Base-by-base conservation (phyloP, 2,888 invertebrate species). In the Lymantria dispar region DNA sequence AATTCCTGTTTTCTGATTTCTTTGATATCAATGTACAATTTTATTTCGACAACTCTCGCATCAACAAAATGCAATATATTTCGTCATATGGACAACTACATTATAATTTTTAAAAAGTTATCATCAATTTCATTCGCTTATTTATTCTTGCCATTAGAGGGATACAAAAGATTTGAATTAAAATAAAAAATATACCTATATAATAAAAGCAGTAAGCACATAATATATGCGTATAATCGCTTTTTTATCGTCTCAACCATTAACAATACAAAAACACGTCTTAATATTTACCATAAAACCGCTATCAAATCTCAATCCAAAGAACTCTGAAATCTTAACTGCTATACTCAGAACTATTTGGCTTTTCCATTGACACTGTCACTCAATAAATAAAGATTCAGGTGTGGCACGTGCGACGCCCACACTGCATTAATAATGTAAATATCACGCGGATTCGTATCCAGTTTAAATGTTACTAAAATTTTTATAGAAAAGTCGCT, bases 361-460 rank as follows among this genome's bases (percentile, higher is more conserved):
- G 68, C 61, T 73, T 73, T 72, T 67, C 72, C 74, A 74, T 73
- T 72, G 68, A 70, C 70, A 67, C 70, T 70, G 66, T 64, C 69
- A 68, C 64, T 67, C 66, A 61, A 72, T 72, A 76, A 76, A 78
- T 74, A 77, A 68, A 59, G 60, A 58, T 65, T 73, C 69, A 72
- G 82, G 78, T 69, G 74, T 64, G 80, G 79, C 84, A 76, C 79
- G 82, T 77, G 83, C 80, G 76, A 75, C 62, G 62, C 83, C 83
- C 77, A 82, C 83, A 74, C 74, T 56, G 58, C 69, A 81, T 81
- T 78, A 75, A 59, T 69, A 75, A 77, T 77, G 74, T 75, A 75
- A 79, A 83, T 74, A 69, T 61, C 57, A 73, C 63, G 59, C 58
- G 68, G 60, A 70, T 67, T 66, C 66, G 37, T 12, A 33, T 47